These are phyloP conservation scores for Drosophila austrosaltans DNA, from an alignment of 2,888 invertebrate genomes.

Conservation along the genomic window DNA sequence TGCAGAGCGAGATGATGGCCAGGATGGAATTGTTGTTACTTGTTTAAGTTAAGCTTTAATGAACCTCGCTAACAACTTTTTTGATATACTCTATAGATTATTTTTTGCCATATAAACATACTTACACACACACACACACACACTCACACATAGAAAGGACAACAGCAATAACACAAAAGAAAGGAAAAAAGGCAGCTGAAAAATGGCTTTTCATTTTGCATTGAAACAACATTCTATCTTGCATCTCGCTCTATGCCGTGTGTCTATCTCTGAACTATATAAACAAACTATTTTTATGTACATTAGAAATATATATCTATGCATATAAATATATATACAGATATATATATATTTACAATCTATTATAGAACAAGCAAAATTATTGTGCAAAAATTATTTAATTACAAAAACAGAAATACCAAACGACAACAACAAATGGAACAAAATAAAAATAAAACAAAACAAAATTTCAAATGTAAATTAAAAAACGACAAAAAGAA, in stretches of 20 bases:
- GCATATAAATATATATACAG: neutral
- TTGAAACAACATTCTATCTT: constrained; percentile 33
- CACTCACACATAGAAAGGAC: neutral
- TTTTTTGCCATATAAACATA: constrained; percentile 19
- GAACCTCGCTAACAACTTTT: constrained; percentile 35
- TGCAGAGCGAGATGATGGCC: neutral
- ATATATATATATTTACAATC: neutral
- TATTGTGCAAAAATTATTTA: constrained; percentile 9
- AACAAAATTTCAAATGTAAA: neutral
- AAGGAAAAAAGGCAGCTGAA: neutral
- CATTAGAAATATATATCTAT: constrained; percentile 10
- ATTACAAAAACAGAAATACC: neutral
- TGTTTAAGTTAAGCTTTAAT: constrained; percentile 20
- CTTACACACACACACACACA: neutral
- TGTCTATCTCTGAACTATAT: constrained; percentile 8
- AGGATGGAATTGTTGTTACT: neutral
- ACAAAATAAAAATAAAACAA: neutral
- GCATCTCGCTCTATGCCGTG: constrained; percentile 68
- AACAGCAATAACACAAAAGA: constrained; percentile 7
- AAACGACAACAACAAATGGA: constrained; percentile 8
- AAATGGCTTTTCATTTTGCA: constrained; percentile 1
- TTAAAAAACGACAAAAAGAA: neutral
- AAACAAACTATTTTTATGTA: constrained; percentile 2
- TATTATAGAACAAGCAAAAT: constrained; percentile 9
- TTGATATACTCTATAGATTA: constrained; percentile 21